Percentiles rank a stretch among this genome's conserved stretches.
Evolutionary conservation across 1,140 invertebrate genomes (phyloP).

Genomic region (Calephelis virginiensis): DNA sequence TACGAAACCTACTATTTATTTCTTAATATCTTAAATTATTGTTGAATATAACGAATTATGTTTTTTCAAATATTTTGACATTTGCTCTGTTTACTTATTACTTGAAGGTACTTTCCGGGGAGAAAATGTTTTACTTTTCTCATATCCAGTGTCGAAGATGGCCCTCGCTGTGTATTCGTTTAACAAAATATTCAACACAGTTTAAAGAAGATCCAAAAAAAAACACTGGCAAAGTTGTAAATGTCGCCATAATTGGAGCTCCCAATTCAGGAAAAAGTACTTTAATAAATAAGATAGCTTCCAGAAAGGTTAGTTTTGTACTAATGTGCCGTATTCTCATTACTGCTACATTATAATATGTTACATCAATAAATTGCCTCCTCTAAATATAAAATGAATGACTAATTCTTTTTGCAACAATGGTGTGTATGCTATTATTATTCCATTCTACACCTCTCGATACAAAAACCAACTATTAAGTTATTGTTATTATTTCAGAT

Average conservation of each 20-base stretch:
- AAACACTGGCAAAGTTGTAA: slow-evolving; percentile 80
- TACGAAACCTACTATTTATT: no score
- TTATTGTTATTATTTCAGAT: slow-evolving; percentile 80
- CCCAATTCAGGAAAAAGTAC: slow-evolving; percentile 98
- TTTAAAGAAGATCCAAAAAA: slow-evolving; percentile 43
- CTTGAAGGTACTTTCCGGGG: background rate
- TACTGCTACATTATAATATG: no score
- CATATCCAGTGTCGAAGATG: slow-evolving; percentile 32
- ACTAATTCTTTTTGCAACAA: no score
- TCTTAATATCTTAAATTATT: no score
- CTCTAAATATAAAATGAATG: no score
- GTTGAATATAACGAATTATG: no score
- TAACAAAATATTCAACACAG: slow-evolving; percentile 53
- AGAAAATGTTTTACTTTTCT: background rate
- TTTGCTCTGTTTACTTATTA: no score
- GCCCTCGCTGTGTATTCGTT: slow-evolving; percentile 27
- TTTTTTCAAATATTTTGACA: no score
- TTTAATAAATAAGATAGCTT: slow-evolving; percentile 90
- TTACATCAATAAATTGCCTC: no score
- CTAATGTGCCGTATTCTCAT: background rate
- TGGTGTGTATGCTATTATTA: no score
- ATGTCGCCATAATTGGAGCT: slow-evolving; percentile 92
- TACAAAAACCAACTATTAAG: background rate
- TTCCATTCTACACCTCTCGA: background rate
- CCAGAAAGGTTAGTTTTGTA: slow-evolving; percentile 82